These are phyloP conservation scores for Chloroceryle amazona DNA, from an alignment of 2,797 vertebrate species.

Conservation along the genomic window DNA sequence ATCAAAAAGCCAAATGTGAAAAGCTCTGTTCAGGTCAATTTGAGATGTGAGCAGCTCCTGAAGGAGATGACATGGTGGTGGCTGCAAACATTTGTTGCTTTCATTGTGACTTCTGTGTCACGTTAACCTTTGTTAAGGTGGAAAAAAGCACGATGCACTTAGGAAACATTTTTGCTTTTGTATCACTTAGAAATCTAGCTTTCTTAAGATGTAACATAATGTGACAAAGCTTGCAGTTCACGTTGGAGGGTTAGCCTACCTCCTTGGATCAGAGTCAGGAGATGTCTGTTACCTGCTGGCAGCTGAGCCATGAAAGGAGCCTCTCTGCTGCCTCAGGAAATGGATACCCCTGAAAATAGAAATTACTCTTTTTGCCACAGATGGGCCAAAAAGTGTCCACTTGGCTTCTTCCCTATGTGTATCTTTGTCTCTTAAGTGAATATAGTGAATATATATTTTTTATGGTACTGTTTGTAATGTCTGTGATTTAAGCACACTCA, in stretches of 20 bases:
- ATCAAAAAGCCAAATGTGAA: neutral
- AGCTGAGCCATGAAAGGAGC: neutral
- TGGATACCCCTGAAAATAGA: neutral
- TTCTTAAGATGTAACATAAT: neutral
- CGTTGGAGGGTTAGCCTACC: neutral
- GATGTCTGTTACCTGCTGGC: neutral
- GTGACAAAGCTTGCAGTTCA: fast-evolving
- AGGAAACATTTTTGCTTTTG: neutral
- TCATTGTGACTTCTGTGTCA: neutral
- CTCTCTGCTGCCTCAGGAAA: neutral
- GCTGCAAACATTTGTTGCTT: fast-evolving
- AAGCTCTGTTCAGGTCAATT: neutral
- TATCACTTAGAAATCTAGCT: neutral
- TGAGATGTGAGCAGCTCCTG: neutral
- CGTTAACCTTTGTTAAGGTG: neutral
- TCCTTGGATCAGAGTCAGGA: neutral
- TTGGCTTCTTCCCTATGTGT: neutral
- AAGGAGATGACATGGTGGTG: neutral
- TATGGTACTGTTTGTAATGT: neutral
- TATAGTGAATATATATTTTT: neutral
- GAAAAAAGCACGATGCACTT: neutral
- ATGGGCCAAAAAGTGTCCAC: neutral
- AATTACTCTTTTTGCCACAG: neutral
- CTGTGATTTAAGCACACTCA: neutral
- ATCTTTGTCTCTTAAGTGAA: neutral